phyloP scores from a whole-genome alignment of 2,797 vertebrate species.

The Brachyrhaphis roseni region DNA sequence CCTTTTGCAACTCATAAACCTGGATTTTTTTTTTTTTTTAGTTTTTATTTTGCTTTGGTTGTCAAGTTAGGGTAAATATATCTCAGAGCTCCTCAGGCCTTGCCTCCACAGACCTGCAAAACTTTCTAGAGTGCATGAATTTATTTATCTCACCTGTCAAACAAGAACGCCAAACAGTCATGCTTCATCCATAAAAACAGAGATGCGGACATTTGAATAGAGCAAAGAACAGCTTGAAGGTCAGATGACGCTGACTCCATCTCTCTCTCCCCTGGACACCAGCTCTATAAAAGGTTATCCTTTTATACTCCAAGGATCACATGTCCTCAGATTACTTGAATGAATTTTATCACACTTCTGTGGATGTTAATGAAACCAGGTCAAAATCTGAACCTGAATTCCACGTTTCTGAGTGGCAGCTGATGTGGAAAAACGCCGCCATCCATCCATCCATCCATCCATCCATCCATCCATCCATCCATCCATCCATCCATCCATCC shows the following conservation, averaged over 20 bases:
- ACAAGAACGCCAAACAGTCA: conserved; percentile 33
- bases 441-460: not conserved
- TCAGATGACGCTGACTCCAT: conserved; percentile 8
- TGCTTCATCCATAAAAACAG: not conserved
- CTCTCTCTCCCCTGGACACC: conserved; percentile 6
- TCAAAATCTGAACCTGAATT: conserved; percentile 36
- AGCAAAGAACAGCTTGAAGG: conserved; percentile 24
- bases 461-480: not conserved
- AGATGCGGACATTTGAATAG: conserved; percentile 23
- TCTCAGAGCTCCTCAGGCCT: not conserved
- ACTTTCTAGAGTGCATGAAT: conserved; percentile 24
- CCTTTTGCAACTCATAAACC: conserved; percentile 12
- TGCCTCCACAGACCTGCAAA: conserved; percentile 15
- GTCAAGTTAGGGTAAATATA: conserved; percentile 28
- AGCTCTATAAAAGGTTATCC: conserved; percentile 26
- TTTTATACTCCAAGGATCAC: not conserved
- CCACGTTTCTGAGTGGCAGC: conserved; percentile 11
- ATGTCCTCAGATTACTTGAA: conserved; percentile 1
- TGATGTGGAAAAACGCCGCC: conserved; percentile 20
- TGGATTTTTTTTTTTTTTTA: not conserved
- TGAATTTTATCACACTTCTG: not conserved
- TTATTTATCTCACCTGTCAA: conserved; percentile 48
- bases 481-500: not conserved
- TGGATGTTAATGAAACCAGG: conserved; percentile 23
- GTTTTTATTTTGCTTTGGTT: conserved; percentile 2